Conservation (phyloP, 2,888 invertebrate genomes). For the Lathronympha strigana region DNA sequence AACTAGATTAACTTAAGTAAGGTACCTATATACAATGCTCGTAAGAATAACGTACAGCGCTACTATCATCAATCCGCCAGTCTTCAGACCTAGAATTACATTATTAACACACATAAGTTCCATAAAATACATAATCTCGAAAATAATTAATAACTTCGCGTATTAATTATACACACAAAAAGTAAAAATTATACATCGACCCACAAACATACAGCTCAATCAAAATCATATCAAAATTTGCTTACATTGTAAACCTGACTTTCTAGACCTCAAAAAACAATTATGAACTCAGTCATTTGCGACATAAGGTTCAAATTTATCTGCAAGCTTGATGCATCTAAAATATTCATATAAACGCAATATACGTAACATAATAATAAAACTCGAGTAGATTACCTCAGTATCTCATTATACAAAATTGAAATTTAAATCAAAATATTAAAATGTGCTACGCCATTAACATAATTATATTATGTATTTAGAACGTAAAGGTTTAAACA, state of each 20-base stretch:
- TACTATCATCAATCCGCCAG: too few relatives aligned
- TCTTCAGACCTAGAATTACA: too few relatives aligned
- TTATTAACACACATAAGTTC: too few relatives aligned
- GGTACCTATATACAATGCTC: too few relatives aligned
- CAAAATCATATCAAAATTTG: neutral
- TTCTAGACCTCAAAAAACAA: neutral
- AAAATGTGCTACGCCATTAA: conserved; percentile 9
- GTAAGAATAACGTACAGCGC: too few relatives aligned
- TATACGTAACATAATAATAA: conserved; percentile 28
- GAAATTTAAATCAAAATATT: conserved; percentile 24
- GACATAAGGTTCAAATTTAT: neutral
- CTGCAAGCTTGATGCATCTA: neutral
- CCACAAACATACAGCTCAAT: conserved; percentile 13
- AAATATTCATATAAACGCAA: neutral
- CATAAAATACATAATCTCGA: too few relatives aligned
- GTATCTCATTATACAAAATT: conserved; percentile 26
- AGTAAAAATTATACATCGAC: conserved; percentile 16
- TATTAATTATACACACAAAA: too few relatives aligned
- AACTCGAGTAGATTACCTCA: conserved; percentile 16
- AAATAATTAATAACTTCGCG: too few relatives aligned
- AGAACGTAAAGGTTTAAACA: conserved; percentile 14
- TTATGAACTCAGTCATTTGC: neutral
- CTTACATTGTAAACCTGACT: neutral
- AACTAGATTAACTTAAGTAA: too few relatives aligned
- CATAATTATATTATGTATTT: conserved; percentile 35